Conservation (phyloP, 2,113 vertebrate genomes). For the Sapayoa aenigma region DNA sequence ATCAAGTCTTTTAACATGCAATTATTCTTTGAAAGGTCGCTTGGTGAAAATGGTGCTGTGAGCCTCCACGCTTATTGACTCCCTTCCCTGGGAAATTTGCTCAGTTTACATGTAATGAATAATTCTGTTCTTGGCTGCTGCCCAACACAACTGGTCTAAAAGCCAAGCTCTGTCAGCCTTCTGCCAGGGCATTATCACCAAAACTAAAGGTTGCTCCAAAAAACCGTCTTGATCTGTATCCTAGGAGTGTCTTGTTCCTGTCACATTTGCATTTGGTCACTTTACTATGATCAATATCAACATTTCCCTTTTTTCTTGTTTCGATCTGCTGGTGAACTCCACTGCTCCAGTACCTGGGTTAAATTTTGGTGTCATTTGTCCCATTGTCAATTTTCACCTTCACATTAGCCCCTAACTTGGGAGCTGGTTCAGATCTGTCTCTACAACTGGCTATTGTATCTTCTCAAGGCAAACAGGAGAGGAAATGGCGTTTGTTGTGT, state of each 20-base stretch:
- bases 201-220: not conserved
- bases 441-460: not conserved
- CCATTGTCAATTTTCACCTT: not conserved
- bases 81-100: conserved; percentile 9
- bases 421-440: not conserved
- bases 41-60: not conserved
- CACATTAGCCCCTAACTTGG: not conserved
- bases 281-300: not conserved
- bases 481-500: not conserved
- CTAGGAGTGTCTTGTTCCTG: not conserved
- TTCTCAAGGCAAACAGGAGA: not conserved
- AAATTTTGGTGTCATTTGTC: not conserved
- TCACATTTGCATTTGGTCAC: not conserved
- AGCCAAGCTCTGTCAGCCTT: not conserved
- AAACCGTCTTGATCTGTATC: not conserved
- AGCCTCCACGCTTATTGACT: conserved; percentile 21
- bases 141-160: not conserved
- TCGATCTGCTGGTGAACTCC: not conserved
- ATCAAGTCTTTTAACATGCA: not conserved
- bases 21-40: conserved; percentile 30
- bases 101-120: conserved; percentile 29
- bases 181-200: not conserved
- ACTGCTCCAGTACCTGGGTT: rapidly evolving
- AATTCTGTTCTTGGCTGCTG: conserved; percentile 5
- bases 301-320: not conserved